Conservation (phyloP, 2,888 invertebrate genomes). For the Calameuta idolon region DNA sequence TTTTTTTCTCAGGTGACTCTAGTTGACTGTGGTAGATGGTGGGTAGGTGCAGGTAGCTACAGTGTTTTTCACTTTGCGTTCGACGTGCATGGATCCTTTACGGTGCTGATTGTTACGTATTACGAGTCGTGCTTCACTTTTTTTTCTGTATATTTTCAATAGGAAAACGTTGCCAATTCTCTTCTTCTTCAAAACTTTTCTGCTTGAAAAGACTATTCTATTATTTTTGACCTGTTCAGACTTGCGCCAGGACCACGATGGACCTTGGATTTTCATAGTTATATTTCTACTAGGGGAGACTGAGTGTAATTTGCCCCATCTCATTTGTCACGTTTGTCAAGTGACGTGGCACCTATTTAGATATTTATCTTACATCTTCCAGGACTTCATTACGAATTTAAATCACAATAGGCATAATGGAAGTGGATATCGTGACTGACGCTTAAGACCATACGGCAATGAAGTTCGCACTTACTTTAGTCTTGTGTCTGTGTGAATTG, state of each 20-base stretch:
- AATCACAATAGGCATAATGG: neutral
- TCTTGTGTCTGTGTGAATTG: neutral
- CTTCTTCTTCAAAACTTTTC: too few species aligned
- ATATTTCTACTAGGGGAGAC: neutral
- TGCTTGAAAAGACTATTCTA: neutral
- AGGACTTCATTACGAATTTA: neutral
- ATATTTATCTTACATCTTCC: neutral
- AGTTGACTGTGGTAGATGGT: neutral
- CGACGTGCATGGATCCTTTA: neutral
- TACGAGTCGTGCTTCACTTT: neutral
- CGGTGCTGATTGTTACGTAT: neutral
- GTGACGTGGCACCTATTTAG: neutral
- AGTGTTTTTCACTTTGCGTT: neutral
- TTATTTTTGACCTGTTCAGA: neutral
- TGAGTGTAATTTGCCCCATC: neutral
- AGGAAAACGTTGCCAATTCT: neutral
- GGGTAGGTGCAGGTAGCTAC: neutral
- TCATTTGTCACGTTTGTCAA: neutral
- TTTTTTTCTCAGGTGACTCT: neutral
- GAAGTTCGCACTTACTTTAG: neutral
- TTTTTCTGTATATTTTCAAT: neutral
- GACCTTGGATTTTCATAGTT: neutral
- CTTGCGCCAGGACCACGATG: neutral
- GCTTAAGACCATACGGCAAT: neutral
- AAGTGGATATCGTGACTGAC: neutral